Percentiles rank a stretch among this genome's conserved stretches.
phyloP scores from a whole-genome alignment of 2,113 vertebrate species.

The Prionailurus viverrinus region DNA sequence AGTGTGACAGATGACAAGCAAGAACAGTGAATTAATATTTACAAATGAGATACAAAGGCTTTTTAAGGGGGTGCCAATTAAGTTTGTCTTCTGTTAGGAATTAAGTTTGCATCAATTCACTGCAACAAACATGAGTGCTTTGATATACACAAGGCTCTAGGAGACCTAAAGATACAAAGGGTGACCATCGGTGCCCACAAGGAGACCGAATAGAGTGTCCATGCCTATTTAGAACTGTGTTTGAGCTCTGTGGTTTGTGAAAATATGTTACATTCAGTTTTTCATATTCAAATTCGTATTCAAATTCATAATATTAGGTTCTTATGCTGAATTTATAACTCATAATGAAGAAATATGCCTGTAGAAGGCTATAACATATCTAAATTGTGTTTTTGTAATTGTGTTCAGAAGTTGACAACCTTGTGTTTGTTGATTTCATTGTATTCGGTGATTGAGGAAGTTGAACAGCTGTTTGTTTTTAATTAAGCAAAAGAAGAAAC shows the following conservation, averaged over 20 bases:
- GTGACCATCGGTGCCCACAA: background rate
- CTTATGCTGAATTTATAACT: background rate
- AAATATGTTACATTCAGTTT: background rate
- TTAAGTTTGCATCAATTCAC: background rate
- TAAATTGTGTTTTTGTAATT: background rate
- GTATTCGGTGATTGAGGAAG: background rate
- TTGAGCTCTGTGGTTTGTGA: background rate
- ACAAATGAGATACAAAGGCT: background rate
- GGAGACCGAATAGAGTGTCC: too few relatives aligned
- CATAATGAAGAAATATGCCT: background rate
- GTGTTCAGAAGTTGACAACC: background rate
- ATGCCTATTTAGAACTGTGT: background rate
- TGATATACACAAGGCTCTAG: background rate
- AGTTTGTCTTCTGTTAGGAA: background rate
- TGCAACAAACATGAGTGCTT: background rate
- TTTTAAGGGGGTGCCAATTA: background rate
- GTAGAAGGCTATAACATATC: background rate
- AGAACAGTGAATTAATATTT: background rate
- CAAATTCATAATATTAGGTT: background rate
- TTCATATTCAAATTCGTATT: background rate
- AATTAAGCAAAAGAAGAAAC: background rate
- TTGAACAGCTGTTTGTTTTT: background rate
- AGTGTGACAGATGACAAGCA: background rate
- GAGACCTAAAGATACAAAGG: background rate
- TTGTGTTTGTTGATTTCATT: background rate